Evolutionary conservation across 2,888 invertebrate genomes (phyloP).

Genomic region (Mystacides longicornis): DNA sequence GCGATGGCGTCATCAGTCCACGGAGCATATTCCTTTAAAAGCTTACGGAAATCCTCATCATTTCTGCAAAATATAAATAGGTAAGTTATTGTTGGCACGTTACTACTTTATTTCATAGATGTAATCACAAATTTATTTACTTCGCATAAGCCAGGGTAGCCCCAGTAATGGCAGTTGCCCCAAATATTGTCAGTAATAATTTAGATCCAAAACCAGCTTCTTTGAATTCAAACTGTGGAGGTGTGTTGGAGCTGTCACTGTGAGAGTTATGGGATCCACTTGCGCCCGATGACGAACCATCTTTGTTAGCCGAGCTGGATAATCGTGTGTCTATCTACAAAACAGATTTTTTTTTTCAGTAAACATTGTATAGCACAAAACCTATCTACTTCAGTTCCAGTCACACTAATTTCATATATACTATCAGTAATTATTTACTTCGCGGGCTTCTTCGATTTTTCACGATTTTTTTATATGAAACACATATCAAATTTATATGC

Average conservation of each 20-base stretch:
- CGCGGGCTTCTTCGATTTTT: too few species aligned
- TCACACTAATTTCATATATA: too few species aligned
- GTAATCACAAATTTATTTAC: conserved; percentile 33
- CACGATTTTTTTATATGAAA: too few species aligned
- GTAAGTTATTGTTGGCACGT: background rate
- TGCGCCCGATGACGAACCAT: background rate
- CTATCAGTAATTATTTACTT: too few species aligned
- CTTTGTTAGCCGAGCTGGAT: conserved; percentile 6
- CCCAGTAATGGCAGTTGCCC: conserved; percentile 48
- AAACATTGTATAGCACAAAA: too few species aligned
- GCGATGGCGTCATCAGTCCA: conserved; percentile 57
- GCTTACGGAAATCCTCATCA: conserved; percentile 58
- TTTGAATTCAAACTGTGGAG: background rate
- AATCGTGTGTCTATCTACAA: conserved; percentile 13
- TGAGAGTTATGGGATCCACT: background rate
- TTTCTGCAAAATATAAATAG: conserved; percentile 31
- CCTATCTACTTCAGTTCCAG: too few species aligned
- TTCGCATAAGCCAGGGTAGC: conserved; percentile 54
- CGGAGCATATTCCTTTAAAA: conserved; percentile 59
- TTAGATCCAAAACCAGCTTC: conserved; percentile 34
- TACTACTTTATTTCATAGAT: background rate
- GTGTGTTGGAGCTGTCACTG: background rate
- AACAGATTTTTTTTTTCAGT: background rate
- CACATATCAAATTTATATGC: too few species aligned
- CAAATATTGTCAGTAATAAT: conserved; percentile 43